Evolutionary conservation across 2,888 invertebrate species (phyloP), one percentile per base, ranked within the genome.

Genomic region (Parthenolecanium corni): DNA sequence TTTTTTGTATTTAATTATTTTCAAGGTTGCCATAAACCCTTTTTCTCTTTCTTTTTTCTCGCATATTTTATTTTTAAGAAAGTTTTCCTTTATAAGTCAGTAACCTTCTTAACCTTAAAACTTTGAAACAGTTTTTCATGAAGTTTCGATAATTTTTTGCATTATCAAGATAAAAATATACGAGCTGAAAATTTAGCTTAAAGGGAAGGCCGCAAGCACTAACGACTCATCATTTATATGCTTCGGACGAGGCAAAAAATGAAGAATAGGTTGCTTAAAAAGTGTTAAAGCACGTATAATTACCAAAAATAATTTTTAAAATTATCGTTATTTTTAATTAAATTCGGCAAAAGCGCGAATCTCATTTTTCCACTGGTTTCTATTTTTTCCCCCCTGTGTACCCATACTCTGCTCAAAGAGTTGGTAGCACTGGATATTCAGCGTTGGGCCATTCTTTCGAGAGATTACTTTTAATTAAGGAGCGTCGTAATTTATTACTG

Each of bases 291-390:
- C 49, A 23, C 49, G 49, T 23, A 49, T 18, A 49, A 23, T 49
- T 49, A 49, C 23, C 49, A 42, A 42, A 42, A 42, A 42, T 42
- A 42, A 42, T 42, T 49, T 49, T 21, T 49, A 14, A 49, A 49
- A 49, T 49, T 49, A 49, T 49, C 49, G 49, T 49, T 49, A 49
- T 49, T 49, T 49, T 49, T 49, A 49, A 49, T 49, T 49, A 49
- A 49, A 49, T 49, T 49, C 21, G 21, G 31, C 31, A 9, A 31
- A 9, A 31, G 31, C 9, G 31, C 4, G 31, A 31, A 31, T 31
- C 31, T 31, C 9, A 6, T 31, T 9, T 31, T 9, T 31, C 31
- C 31, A 31, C 31, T 31, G 31, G 31, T 31, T 9, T 9, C 31
- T 31, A 31, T 31, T 9, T 31, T 31, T n/a, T n/a, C n/a, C n/a